Percentiles rank a stretch among this genome's conserved stretches.
These are phyloP conservation scores for Bombyx mandarina DNA, from an alignment of 1,140 invertebrate genomes.

Conservation along the genomic window DNA sequence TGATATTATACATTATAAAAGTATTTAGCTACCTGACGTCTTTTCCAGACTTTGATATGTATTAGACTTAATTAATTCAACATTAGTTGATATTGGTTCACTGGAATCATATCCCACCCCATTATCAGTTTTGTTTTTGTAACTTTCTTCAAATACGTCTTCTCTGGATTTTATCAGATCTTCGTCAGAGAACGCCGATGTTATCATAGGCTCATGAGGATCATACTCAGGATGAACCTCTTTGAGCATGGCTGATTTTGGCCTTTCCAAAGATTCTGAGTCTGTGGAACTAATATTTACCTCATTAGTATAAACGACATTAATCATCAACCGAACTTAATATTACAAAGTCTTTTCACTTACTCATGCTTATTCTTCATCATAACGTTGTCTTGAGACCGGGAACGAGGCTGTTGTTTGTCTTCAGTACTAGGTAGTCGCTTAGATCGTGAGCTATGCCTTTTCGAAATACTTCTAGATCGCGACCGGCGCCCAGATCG, in stretches of 20 bases:
- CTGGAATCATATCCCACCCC: constrained; percentile 33
- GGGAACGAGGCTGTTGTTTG: constrained; percentile 34
- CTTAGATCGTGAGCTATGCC: constrained; percentile 37
- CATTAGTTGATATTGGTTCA: constrained; percentile 44
- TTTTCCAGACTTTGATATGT: constrained; percentile 55
- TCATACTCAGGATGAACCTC: constrained; percentile 60
- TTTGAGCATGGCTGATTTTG: constrained; percentile 60
- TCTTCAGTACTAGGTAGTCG: constrained; percentile 32
- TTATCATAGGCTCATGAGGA: constrained; percentile 64
- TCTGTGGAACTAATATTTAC: constrained; percentile 48
- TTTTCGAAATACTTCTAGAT: constrained; percentile 26
- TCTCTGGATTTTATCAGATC: constrained; percentile 56
- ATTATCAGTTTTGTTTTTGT: constrained; percentile 43
- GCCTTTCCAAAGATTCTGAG: constrained; percentile 56
- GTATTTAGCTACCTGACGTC: constrained; percentile 35
- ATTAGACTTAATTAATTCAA: constrained; percentile 27
- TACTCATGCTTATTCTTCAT: constrained; percentile 57
- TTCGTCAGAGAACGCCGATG: constrained; percentile 61
- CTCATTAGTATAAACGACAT: constrained; percentile 6
- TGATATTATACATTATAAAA: constrained; percentile 5
- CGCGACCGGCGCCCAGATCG: constrained; percentile 22
- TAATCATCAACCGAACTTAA: neutral
- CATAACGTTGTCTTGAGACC: constrained; percentile 45
- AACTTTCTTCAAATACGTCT: constrained; percentile 51
- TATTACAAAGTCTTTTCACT: constrained; percentile 10